A percentile compares a stretch with the other conserved stretches of the same genome.
Conservation (phyloP, 1,140 invertebrate species). For the Aphis gossypii region DNA sequence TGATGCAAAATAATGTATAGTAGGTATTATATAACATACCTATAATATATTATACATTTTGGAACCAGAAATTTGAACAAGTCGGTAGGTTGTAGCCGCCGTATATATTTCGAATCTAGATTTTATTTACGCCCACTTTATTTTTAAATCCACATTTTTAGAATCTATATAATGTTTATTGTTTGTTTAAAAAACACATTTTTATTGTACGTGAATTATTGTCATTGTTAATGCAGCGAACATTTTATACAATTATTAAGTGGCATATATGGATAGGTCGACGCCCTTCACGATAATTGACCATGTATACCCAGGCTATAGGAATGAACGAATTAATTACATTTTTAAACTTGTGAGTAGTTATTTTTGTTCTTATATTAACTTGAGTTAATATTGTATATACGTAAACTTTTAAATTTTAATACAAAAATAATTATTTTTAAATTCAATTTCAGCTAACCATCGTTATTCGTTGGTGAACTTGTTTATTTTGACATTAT, state of each 20-base stretch:
- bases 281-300: background rate
- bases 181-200: background rate
- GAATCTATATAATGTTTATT: background rate
- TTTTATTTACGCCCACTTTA: background rate
- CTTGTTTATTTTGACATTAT: background rate
- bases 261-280: background rate
- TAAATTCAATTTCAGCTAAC: background rate
- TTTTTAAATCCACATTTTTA: background rate
- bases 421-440: background rate
- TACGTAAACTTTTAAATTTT: background rate
- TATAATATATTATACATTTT: background rate
- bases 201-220: background rate
- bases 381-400: background rate
- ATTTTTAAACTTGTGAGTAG: background rate
- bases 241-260: constrained; percentile 3
- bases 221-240: background rate
- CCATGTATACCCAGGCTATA: background rate
- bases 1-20: background rate
- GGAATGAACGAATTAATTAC: background rate
- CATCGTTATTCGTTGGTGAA: background rate
- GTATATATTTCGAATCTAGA: background rate
- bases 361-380: background rate
- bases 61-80: background rate
- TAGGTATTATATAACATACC: background rate
- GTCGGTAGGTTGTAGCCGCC: background rate